Evolutionary conservation across 2,113 vertebrate species (phyloP).

Genomic region (Corythaixoides concolor): DNA sequence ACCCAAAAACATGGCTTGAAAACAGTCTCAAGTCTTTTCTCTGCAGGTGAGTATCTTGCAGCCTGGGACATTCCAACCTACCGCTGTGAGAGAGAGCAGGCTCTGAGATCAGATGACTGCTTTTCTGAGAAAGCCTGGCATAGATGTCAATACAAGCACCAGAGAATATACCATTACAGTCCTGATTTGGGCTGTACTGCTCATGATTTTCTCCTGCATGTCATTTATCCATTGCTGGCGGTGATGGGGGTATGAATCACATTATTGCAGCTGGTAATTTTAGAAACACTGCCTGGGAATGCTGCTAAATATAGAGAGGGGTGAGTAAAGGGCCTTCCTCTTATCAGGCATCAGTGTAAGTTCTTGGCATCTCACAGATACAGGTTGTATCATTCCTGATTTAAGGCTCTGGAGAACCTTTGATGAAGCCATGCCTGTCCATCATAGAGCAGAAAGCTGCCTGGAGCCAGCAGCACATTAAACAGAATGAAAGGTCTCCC

Average conservation of each 20-base stretch:
- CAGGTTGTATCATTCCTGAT: background rate
- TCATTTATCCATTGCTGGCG: constrained; percentile 23
- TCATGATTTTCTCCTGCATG: constrained; percentile 26
- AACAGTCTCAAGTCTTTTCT: background rate
- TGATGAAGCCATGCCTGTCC: constrained; percentile 20
- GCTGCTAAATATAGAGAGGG: constrained; percentile 47
- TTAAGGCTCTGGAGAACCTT: constrained; percentile 23
- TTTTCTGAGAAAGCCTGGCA: background rate
- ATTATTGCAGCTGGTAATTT: constrained; percentile 51
- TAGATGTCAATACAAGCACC: background rate
- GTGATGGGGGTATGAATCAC: constrained; percentile 56
- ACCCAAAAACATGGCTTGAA: background rate
- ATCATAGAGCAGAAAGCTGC: constrained; percentile 3
- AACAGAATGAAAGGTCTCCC: background rate
- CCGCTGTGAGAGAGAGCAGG: background rate
- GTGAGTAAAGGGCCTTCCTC: constrained; percentile 10
- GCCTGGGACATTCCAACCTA: background rate
- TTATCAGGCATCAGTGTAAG: constrained; percentile 5
- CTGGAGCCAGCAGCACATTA: constrained; percentile 19
- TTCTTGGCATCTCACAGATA: constrained; percentile 11
- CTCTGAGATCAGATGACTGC: background rate
- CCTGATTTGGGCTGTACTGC: background rate
- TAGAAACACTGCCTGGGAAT: constrained; percentile 50
- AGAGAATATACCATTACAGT: background rate
- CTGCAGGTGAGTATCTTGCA: background rate